Base-by-base conservation (phyloP, 2,113 vertebrate species). In the Protobothrops flavoviridis region DNA sequence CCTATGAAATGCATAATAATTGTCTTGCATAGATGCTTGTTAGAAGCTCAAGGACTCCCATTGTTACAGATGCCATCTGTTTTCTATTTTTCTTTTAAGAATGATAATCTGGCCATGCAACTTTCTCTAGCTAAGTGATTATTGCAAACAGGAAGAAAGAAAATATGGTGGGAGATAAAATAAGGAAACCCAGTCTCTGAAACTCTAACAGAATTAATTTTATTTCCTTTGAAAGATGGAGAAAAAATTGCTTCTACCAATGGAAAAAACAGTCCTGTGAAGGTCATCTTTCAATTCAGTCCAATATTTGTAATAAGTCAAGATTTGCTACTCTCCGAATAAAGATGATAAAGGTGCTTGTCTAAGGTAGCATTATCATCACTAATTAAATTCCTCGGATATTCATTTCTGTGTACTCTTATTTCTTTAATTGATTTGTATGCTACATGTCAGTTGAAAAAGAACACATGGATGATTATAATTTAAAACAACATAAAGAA, bases 261-360 rank as follows among this genome's bases (percentile, higher is more conserved):
- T 39, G n/a, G 69, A 39, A 81, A 39, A 81, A 39, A 81, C 33
- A 81, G 33, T 81, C 17, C 17, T 81, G 7, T 81, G 69, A 81
- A 81, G 33, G 69, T 3, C 33, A 81, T 39, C 69, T 39, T 81
- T 48, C 8, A 11, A 26, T 59, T n/a, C 92, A 90, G 11, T 74
- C 1, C 50, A 88, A 2, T 57, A 23, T 85, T 93, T 93, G 57
- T 87, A 91, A 85, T 85, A 92, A 95, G 61, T 91, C 33, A 89
- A 20, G 94, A 64, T 2, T 89, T 29, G 33, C 5, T 59, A 0
- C 88, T 91, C 20, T 64, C 4, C 9, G 45, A 89, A 1, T 86
- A 29, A 90, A 94, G n/a, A 92, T 26, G 33, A 29, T 2, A 45
- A 1, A 90, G 57, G 64, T 52, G 43, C 17, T 53, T 69, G n/a